A percentile compares a stretch with the other conserved stretches of the same genome.
phyloP scores from a whole-genome alignment of 2,113 vertebrate species.

The Phalacrocorax carbo region DNA sequence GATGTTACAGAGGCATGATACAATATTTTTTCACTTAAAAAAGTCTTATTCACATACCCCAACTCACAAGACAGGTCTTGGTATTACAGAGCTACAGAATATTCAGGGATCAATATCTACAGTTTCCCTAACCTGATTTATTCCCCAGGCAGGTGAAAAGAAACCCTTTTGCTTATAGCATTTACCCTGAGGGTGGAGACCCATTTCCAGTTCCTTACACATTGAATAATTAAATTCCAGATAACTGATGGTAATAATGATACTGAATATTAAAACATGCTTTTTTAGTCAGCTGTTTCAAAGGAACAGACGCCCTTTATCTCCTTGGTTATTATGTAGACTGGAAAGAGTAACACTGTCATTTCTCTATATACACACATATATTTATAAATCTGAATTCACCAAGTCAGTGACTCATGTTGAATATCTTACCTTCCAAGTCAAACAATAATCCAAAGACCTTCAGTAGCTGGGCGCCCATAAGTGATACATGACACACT shows the following conservation, averaged over 20 bases:
- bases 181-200: neutral
- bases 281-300: neutral
- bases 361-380: neutral
- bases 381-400: neutral
- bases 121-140: neutral
- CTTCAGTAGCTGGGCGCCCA: neutral
- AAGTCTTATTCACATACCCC: neutral
- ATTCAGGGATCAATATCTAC: neutral
- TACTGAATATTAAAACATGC: neutral
- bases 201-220: neutral
- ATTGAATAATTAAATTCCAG: neutral
- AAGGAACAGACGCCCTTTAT: neutral
- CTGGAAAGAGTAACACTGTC: neutral
- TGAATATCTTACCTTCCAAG: neutral
- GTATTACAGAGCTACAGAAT: neutral
- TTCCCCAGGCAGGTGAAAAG: neutral
- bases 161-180: neutral
- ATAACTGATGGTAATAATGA: neutral
- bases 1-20: too few species aligned
- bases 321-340: neutral
- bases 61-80: neutral
- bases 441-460: neutral
- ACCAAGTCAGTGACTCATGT: neutral
- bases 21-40: neutral
- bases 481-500: neutral